These are phyloP conservation scores for Leptopilina clavipes DNA, from an alignment of 1,140 invertebrate genomes.

Conservation along the genomic window DNA sequence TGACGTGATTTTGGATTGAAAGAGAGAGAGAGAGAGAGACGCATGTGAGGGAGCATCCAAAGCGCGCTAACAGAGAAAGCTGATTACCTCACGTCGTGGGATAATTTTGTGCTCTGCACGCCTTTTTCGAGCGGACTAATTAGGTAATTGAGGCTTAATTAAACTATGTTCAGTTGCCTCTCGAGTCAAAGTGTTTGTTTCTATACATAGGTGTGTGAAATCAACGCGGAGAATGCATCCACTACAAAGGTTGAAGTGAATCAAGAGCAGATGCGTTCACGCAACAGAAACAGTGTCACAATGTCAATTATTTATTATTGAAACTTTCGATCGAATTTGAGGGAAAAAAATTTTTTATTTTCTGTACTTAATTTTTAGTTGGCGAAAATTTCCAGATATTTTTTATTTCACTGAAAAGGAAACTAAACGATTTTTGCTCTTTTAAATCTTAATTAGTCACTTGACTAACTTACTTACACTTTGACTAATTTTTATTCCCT, in stretches of 20 bases:
- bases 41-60: slow-evolving; percentile 45
- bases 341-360: background rate
- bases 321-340: background rate
- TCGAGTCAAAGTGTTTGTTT: background rate
- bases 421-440: too few relatives aligned
- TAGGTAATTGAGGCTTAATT: slow-evolving; percentile 70
- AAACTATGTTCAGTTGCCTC: slow-evolving; percentile 48
- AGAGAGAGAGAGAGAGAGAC: background rate
- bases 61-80: slow-evolving; percentile 63
- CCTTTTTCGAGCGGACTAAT: slow-evolving; percentile 63
- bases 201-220: background rate
- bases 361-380: too few relatives aligned
- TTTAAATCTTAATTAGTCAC: too few relatives aligned
- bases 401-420: too few relatives aligned
- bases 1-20: slow-evolving; percentile 55
- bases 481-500: too few relatives aligned
- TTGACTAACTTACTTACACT: too few relatives aligned
- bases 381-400: too few relatives aligned
- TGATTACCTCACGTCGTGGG: slow-evolving; percentile 71
- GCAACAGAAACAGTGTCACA: slow-evolving; percentile 1
- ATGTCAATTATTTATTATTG: background rate
- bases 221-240: background rate
- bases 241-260: background rate
- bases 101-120: slow-evolving; percentile 54
- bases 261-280: background rate